Evolutionary conservation across 1,140 invertebrate genomes (phyloP).

Genomic region (Trichoplusia ni): DNA sequence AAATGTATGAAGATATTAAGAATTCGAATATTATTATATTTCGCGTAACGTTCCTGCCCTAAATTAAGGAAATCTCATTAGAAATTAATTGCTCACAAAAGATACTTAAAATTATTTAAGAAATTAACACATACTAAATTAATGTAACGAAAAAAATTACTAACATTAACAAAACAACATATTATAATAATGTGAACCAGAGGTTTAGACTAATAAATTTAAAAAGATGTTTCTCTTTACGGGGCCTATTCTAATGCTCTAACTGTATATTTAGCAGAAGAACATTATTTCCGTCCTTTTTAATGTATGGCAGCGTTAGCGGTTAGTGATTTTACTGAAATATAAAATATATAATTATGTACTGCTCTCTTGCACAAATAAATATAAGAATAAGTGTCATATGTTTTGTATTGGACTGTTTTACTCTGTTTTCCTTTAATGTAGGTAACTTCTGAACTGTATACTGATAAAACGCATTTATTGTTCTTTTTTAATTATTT

Average conservation of each 20-base stretch:
- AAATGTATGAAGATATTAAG: background rate
- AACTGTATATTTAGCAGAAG: background rate
- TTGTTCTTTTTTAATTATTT: conserved; percentile 10
- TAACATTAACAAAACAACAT: background rate
- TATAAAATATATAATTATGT: conserved; percentile 5
- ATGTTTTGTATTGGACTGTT: conserved; percentile 16
- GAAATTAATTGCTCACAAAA: conserved; percentile 55
- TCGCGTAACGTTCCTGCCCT: too few relatives aligned
- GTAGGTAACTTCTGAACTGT: conserved; percentile 19
- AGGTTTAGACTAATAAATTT: background rate
- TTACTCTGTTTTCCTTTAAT: conserved; percentile 28
- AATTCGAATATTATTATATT: too few relatives aligned
- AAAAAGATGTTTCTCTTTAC: background rate
- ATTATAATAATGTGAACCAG: background rate
- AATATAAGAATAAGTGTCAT: conserved; percentile 21
- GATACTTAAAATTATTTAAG: conserved; percentile 61
- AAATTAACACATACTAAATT: conserved; percentile 25
- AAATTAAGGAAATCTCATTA: too few relatives aligned
- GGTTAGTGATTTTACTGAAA: conserved; percentile 31
- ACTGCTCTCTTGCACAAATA: conserved; percentile 45
- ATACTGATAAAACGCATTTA: conserved; percentile 18
- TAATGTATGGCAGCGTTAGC: conserved; percentile 26
- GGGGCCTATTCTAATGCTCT: background rate
- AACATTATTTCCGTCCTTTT: conserved; percentile 43
- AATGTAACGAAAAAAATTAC: conserved; percentile 22